These are phyloP conservation scores for Perca flavescens DNA, from an alignment of 2,113 vertebrate genomes.

Conservation along the genomic window DNA sequence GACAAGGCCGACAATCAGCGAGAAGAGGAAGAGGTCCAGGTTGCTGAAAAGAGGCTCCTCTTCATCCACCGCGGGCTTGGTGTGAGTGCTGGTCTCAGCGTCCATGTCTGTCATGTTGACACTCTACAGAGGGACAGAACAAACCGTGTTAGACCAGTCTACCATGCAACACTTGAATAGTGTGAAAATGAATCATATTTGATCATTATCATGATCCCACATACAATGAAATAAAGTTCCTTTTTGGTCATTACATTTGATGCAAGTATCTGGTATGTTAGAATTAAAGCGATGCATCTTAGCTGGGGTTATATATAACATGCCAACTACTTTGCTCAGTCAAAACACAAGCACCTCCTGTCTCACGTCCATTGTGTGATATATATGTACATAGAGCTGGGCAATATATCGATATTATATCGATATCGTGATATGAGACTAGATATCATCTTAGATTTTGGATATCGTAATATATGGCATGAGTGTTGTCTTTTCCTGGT, in stretches of 20 bases:
- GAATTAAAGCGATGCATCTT: no score
- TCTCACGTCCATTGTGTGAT: background rate
- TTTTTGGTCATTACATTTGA: no score
- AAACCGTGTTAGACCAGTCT: background rate
- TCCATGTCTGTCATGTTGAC: slow-evolving; percentile 79
- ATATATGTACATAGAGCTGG: background rate
- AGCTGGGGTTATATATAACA: background rate
- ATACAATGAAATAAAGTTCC: no score
- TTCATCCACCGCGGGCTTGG: slow-evolving; percentile 61
- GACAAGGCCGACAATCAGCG: slow-evolving; percentile 88
- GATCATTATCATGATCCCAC: background rate
- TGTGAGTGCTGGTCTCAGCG: slow-evolving; percentile 64
- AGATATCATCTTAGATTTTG: no score
- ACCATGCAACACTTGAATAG: no score
- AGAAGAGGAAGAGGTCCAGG: slow-evolving; percentile 91
- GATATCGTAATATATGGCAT: no score
- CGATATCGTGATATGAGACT: no score
- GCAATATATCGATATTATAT: no score
- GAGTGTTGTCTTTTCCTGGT: no score
- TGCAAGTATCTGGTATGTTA: no score
- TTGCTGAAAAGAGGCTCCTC: slow-evolving; percentile 89
- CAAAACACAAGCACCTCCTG: background rate
- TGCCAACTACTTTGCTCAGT: background rate
- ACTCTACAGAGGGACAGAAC: slow-evolving; percentile 20
- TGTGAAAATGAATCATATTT: background rate